phyloP scores from a whole-genome alignment of 2,888 invertebrate genomes.

The Sphecodes monilicornis region DNA sequence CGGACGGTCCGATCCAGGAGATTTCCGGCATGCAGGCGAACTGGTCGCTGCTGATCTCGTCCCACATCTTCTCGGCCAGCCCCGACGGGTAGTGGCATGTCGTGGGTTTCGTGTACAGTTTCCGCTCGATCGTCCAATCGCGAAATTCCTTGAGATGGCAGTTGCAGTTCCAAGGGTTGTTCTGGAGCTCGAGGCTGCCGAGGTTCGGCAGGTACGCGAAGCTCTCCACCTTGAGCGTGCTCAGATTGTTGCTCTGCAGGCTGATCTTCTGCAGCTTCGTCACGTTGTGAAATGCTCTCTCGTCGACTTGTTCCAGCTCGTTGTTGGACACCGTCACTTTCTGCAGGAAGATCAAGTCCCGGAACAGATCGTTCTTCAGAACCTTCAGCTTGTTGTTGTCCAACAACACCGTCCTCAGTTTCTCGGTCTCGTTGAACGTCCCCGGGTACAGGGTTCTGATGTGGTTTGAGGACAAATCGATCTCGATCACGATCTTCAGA shows the following conservation, averaged over 20 bases:
- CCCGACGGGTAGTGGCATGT: constrained; percentile 90
- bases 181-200: constrained; percentile 90
- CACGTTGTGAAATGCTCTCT: constrained; percentile 90
- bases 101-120: constrained; percentile 91
- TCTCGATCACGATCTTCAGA: constrained; percentile 91
- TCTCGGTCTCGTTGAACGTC: constrained; percentile 90
- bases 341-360: constrained; percentile 90
- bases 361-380: constrained; percentile 91
- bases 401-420: constrained; percentile 90
- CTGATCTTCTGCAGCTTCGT: constrained; percentile 89
- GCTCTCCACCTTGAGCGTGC: constrained; percentile 88
- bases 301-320: constrained; percentile 88
- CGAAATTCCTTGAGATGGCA: constrained; percentile 92
- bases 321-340: constrained; percentile 92
- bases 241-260: constrained; percentile 91
- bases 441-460: constrained; percentile 88
- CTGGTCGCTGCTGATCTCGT: constrained; percentile 88
- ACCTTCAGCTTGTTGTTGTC: constrained; percentile 91
- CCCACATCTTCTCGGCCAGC: constrained; percentile 90
- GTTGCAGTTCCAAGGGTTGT: constrained; percentile 96
- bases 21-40: constrained; percentile 94
- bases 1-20: constrained; percentile 82
- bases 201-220: constrained; percentile 89
- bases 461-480: constrained; percentile 92
- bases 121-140: constrained; percentile 90